Base-by-base conservation (phyloP, 2,888 invertebrate genomes). In the Cylindroiulus punctatus region DNA sequence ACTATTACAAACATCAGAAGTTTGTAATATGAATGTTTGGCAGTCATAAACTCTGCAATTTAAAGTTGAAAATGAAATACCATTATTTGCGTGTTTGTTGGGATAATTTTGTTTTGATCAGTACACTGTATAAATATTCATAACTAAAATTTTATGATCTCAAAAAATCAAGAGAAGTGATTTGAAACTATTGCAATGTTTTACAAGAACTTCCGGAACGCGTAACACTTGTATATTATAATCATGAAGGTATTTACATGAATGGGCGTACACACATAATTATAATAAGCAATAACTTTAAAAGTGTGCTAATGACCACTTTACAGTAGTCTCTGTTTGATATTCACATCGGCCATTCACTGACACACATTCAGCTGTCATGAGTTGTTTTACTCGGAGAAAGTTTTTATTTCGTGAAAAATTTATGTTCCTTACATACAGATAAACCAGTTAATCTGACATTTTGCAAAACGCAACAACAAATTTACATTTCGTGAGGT, bases 371-470 rank as follows among this genome's bases (percentile, higher is more conserved):
- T 57, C 26, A 26, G 30, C 26, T 30, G 26, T 76, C 12, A 30
- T 76, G 14, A 76, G 76, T 76, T 30, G 30, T 30, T 76, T 30
- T 76, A 10, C 76, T 76, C 8, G 10, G 76, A 76, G 76, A 76
- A 76, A 76, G 76, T 76, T 17, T 57, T 22, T 76, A 26, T 76
- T 76, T 76, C 76, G 26, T 30, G 76, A 26, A 76, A n/a, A 26
- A 30, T 17, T 76, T 76, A 0, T 12, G 26, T 76, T n/a, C n/a
- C n/a, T n/a, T n/a, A n/a, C n/a, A n/a, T n/a, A n/a, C n/a, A n/a
- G n/a, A n/a, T n/a, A n/a, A 76, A 26, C 76, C 76, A 76, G 26
- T 30, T 76, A 30, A 76, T 76, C 76, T 30, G 52, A 52, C 52
- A 52, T 52, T 12, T 19, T n/a, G 52, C 14, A 52, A 52, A 52